Base-by-base conservation (phyloP, 2,797 vertebrate genomes). In the Girardinus metallicus region DNA sequence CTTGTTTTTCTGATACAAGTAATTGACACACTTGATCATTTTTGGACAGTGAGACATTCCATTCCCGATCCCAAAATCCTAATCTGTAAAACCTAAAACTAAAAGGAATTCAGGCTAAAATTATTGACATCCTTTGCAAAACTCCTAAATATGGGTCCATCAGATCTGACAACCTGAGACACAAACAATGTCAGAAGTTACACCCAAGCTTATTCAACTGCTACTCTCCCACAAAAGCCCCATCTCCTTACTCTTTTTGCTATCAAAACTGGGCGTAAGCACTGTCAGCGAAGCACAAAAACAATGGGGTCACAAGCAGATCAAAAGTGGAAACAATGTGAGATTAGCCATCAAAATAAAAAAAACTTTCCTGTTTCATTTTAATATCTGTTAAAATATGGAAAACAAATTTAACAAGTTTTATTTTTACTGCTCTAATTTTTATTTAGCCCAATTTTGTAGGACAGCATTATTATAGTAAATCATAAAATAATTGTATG, bases 261-360 rank as follows among this genome's bases (percentile, higher is more conserved):
- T 6, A 53, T 44, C 11, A 57, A 49, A 21, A 10, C 5, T 31
- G 21, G 76, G 16, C 46, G 31, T 79, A n/a, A 41, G 9, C 79
- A 36, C 11, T 83, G 79, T 75, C 46, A 66, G 77, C 12, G 15
- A 62, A 23, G 49, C 74, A 47, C 47, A 74, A 23, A 72, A 82
- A 51, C 41, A 43, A 73, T 51, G 36, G 51, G 26, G 57, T 83
- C 68, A 81, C 76, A 68, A 75, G 46, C 26, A 74, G 74, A 79
- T 83, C 82, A 87, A 87, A 78, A 51, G 43, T 78, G 31, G 73
- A 64, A 66, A 66, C 46, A 74, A 75, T 44, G 46, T 57, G 39
- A 80, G 11, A 39, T 36, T 60, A 66, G 36, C 12, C 57, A 23
- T 74, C 53, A 73, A 49, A 75, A 47, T 70, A 53, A 77, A 26